phyloP scores from a whole-genome alignment of 1,140 invertebrate genomes.

The Tigriopus japonicus region DNA sequence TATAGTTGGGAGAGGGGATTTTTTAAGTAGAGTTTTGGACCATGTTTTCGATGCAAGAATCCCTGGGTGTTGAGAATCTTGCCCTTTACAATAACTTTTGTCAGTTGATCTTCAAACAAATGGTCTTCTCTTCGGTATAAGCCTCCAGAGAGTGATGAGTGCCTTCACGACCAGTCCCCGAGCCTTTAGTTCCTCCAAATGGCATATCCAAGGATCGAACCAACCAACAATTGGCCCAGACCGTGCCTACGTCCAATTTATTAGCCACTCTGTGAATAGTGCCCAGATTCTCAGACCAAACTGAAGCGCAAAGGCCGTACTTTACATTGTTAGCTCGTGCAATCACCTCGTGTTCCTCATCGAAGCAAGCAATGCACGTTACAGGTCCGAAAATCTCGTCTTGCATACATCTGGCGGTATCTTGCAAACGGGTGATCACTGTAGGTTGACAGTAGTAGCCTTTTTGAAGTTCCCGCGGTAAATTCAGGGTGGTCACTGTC shows the following conservation, averaged over 20 bases:
- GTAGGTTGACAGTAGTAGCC: constrained; percentile 37
- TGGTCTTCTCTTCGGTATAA: constrained; percentile 36
- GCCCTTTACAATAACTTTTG: too few relatives aligned
- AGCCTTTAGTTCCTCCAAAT: constrained; percentile 39
- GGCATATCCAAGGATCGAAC: constrained; percentile 35
- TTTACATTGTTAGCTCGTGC: constrained; percentile 27
- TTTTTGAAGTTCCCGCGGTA: constrained; percentile 19
- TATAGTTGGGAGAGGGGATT: too few relatives aligned
- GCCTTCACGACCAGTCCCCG: constrained; percentile 36
- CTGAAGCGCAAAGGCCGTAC: constrained; percentile 35
- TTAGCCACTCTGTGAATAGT: constrained; percentile 30
- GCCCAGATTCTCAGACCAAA: constrained; percentile 31
- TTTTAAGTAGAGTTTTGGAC: too few relatives aligned
- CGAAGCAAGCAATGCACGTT: constrained; percentile 33
- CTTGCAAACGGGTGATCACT: constrained; percentile 29
- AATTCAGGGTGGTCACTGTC: constrained; percentile 21
- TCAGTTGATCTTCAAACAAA: constrained; percentile 28
- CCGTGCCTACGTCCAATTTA: constrained; percentile 34
- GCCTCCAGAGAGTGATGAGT: constrained; percentile 35
- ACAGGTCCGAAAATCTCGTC: constrained; percentile 44
- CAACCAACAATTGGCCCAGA: constrained; percentile 42
- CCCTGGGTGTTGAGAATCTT: too few relatives aligned
- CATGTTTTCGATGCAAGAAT: too few relatives aligned
- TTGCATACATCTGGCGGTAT: constrained; percentile 30
- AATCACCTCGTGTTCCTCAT: constrained; percentile 32